Evolutionary conservation across 2,113 vertebrate species (phyloP), one percentile per base, ranked within the genome.

Genomic region (Rhynchomys soricoides): DNA sequence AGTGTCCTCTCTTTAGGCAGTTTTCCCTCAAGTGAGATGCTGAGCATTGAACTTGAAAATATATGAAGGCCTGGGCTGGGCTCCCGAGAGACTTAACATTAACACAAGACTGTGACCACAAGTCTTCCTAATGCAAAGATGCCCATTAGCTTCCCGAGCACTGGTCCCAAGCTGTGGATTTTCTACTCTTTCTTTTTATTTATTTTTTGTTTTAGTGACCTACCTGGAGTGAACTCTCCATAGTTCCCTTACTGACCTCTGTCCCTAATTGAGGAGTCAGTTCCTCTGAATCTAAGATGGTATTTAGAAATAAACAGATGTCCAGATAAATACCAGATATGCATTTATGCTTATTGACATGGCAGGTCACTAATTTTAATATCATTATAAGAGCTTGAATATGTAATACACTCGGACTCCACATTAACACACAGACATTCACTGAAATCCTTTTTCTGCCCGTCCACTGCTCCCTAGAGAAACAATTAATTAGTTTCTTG

Each of bases 111-210:
- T 15, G 55, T 1, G 2, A 26, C 81, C 93, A 40, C 4, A 37
- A 86, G 34, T 52, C 7, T 75, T 22, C 73, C 77, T 40, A 48
- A 7, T 3, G 34, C n/a, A 7, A 6, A 48, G 50, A 4, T 57
- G 40, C 66, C 62, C 1, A 0, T 0, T 24, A 57, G 17, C n/a
- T 48, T 7, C 12, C 6, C 0, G 2, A 75, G 17, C 26, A 16
- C 95, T n/a, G 73, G 73, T 7, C 37, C 12, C 5, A 0, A 40
- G 34, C 37, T 91, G 4, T 16, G 12, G 37, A 26, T 71, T 94
- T 92, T 22, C 21, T 48, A 3, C 13, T 21, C 5, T 40, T 21
- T 3, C 2, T 57, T 59, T 12, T 8, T n/a, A 55, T 4, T 6
- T 59, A 37, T 40, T 45, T 5, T 19, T 82, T 13, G 9, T 40